These are phyloP conservation scores for Heteromormyrus szaboi DNA, from an alignment of 2,797 vertebrate genomes.

Conservation along the genomic window DNA sequence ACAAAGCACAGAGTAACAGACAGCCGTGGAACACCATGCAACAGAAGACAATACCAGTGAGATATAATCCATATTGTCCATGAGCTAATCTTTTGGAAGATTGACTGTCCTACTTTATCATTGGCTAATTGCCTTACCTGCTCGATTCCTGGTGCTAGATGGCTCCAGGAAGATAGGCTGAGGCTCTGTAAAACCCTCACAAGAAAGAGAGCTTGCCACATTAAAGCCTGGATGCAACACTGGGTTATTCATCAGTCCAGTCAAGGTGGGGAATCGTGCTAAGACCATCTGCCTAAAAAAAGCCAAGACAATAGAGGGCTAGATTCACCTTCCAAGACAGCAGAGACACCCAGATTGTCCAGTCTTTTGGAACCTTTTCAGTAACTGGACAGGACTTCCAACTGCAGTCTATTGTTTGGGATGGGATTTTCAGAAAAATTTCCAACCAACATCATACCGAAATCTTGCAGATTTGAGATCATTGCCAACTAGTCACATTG, in stretches of 20 bases:
- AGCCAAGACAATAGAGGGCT: conserved; percentile 45
- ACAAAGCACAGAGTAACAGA: not conserved
- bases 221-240: conserved; percentile 68
- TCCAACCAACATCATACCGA: not conserved
- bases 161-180: conserved; percentile 75
- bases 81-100: not conserved
- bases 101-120: not conserved
- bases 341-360: conserved; percentile 1
- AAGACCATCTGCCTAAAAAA: conserved; percentile 70
- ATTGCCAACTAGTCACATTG: not conserved
- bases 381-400: not conserved
- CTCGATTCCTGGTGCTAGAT: conserved; percentile 63
- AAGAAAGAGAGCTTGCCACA: conserved; percentile 66
- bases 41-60: conserved; percentile 15
- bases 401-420: not conserved
- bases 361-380: not conserved
- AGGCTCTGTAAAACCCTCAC: conserved; percentile 72
- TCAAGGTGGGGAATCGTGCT: conserved; percentile 69
- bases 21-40: conserved; percentile 36
- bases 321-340: conserved; percentile 13
- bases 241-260: conserved; percentile 66
- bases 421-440: not conserved
- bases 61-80: conserved; percentile 9
- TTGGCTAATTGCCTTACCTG: conserved; percentile 60
- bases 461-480: not conserved